Evolutionary conservation across 1,140 invertebrate species (phyloP).

Genomic region (Scaptomyza hsui): DNA sequence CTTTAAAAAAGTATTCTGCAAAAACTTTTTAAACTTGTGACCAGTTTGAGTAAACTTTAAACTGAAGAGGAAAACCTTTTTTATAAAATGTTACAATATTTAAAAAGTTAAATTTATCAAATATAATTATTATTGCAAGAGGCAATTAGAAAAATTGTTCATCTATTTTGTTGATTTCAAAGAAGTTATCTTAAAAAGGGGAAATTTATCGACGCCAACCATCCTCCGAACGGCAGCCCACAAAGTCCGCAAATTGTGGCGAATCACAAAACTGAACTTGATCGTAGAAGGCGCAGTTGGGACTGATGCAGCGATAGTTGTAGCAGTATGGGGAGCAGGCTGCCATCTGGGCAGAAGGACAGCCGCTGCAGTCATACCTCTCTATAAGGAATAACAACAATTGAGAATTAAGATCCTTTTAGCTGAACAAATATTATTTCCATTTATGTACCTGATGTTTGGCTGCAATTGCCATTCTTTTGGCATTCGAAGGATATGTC

Average conservation of each 20-base stretch:
- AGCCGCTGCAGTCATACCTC: slow-evolving; percentile 68
- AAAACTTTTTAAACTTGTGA: too few relatives aligned
- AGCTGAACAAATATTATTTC: not conserved
- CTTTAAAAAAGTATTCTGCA: too few relatives aligned
- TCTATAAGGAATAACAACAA: slow-evolving; percentile 3
- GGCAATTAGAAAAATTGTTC: too few relatives aligned
- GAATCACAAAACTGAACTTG: slow-evolving; percentile 53
- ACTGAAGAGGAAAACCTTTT: too few relatives aligned
- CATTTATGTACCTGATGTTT: slow-evolving; percentile 28
- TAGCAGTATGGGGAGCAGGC: slow-evolving; percentile 69
- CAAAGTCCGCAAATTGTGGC: slow-evolving; percentile 17
- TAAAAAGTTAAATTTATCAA: too few relatives aligned
- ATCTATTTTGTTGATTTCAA: too few relatives aligned
- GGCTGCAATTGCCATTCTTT: slow-evolving; percentile 21
- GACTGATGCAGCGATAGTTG: slow-evolving; percentile 51
- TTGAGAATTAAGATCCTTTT: not conserved
- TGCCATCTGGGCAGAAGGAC: slow-evolving; percentile 19
- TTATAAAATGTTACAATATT: too few relatives aligned
- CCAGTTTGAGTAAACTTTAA: too few relatives aligned
- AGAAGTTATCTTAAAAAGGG: too few relatives aligned
- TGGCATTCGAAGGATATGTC: slow-evolving; percentile 36
- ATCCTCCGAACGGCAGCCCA: slow-evolving; percentile 50
- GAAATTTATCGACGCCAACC: slow-evolving; percentile 41
- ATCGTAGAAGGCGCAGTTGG: slow-evolving; percentile 59
- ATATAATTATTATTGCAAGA: too few relatives aligned